A percentile compares a stretch with the other conserved stretches of the same genome.
phyloP scores from a whole-genome alignment of 2,888 invertebrate species.

The Conops quadrifasciatus region DNA sequence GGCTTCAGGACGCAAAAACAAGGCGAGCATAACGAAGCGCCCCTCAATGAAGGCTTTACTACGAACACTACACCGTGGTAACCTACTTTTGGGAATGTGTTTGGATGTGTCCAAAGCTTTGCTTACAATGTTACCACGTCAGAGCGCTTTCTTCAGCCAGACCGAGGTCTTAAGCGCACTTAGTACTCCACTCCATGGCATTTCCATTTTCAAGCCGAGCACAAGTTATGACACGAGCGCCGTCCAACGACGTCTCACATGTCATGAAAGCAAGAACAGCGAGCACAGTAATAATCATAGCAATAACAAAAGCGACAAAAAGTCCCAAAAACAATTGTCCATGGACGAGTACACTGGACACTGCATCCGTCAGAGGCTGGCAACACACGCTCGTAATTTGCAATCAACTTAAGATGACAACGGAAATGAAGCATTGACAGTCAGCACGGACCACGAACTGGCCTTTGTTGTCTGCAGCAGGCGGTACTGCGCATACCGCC shows the following conservation, averaged over 20 bases:
- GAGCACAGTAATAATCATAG: slow-evolving; percentile 35
- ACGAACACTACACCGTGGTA: too few relatives aligned
- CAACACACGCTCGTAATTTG: slow-evolving; percentile 62
- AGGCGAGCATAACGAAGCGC: too few relatives aligned
- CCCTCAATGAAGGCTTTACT: too few relatives aligned
- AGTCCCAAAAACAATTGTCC: slow-evolving; percentile 41
- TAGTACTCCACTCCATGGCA: too few relatives aligned
- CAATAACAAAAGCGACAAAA: slow-evolving; percentile 30
- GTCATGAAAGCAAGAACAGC: slow-evolving; percentile 34
- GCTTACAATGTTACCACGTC: too few relatives aligned
- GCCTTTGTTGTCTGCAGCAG: slow-evolving; percentile 1
- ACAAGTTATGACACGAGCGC: neutral
- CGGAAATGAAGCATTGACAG: slow-evolving; percentile 64
- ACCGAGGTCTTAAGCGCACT: too few relatives aligned
- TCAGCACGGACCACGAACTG: slow-evolving; percentile 59
- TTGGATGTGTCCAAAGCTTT: neutral
- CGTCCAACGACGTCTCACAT: neutral
- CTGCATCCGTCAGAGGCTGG: slow-evolving; percentile 42
- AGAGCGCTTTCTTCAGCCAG: neutral
- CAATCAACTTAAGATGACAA: slow-evolving; percentile 64
- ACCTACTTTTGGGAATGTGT: too few relatives aligned
- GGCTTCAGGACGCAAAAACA: too few relatives aligned
- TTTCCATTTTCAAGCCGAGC: neutral
- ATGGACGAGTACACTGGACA: slow-evolving; percentile 7
- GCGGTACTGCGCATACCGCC: slow-evolving; percentile 24